phyloP scores from a whole-genome alignment of 2,797 vertebrate genomes.

The Sternotherus odoratus region DNA sequence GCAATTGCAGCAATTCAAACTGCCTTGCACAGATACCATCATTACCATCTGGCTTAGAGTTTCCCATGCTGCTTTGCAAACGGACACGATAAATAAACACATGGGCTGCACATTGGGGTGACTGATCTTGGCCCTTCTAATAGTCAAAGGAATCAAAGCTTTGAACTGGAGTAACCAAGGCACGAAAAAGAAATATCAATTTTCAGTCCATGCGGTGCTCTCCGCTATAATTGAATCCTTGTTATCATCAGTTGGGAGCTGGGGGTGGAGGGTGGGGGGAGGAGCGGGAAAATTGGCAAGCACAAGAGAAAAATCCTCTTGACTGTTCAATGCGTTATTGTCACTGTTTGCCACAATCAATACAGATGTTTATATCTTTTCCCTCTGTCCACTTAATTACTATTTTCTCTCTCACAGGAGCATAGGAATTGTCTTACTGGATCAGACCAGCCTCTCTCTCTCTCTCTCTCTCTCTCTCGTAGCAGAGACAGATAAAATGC shows the following conservation, averaged over 20 bases:
- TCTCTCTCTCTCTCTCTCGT: not conserved
- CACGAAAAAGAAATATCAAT: slow-evolving; percentile 56
- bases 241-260: slow-evolving; percentile 31
- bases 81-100: slow-evolving; percentile 21
- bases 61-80: slow-evolving; percentile 66
- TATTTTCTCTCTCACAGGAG: not conserved
- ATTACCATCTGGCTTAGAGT: slow-evolving; percentile 48
- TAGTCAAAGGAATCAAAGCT: slow-evolving; percentile 65
- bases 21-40: slow-evolving; percentile 47
- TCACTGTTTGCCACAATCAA: slow-evolving; percentile 39
- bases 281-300: not conserved
- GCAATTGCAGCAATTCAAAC: slow-evolving; percentile 58
- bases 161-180: slow-evolving; percentile 50
- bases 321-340: slow-evolving; percentile 25
- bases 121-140: slow-evolving; percentile 59
- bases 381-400: slow-evolving; percentile 12
- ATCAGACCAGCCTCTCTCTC: not conserved
- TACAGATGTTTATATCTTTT: not conserved
- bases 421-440: not conserved
- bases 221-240: slow-evolving; percentile 12
- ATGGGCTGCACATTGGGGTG: slow-evolving; percentile 53
- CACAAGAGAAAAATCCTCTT: slow-evolving; percentile 15
- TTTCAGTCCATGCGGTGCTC: slow-evolving; percentile 46
- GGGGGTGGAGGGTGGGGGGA: not conserved
- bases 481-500: not conserved